Evolutionary conservation across 1,140 invertebrate genomes (phyloP).

Genomic region (Cyrtorhinus lividipennis): DNA sequence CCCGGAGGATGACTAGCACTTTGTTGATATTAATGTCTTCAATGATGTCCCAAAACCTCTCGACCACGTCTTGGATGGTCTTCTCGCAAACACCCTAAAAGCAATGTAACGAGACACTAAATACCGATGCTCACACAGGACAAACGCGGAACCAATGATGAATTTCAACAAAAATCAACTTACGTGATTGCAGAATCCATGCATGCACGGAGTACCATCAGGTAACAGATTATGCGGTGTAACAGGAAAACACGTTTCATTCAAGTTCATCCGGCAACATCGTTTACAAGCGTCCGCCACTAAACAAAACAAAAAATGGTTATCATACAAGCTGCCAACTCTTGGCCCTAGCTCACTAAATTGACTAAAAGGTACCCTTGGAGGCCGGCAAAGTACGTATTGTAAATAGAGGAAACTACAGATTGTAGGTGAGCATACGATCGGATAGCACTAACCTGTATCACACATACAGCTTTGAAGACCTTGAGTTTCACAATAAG

Average conservation of each 20-base stretch:
- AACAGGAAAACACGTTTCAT: conserved; percentile 80
- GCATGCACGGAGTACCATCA: conserved; percentile 88
- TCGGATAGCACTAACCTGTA: conserved; percentile 40
- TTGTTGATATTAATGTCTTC: conserved; percentile 92
- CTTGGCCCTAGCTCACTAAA: no score
- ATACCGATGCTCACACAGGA: no score
- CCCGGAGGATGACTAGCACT: conserved; percentile 67
- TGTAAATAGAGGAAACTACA: not conserved
- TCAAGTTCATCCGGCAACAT: conserved; percentile 78
- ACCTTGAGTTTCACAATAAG: conserved; percentile 84
- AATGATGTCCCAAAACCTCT: conserved; percentile 91
- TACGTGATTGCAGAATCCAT: conserved; percentile 89
- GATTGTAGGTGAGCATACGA: no score
- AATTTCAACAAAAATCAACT: conserved; percentile 21
- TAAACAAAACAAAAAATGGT: conserved; percentile 33
- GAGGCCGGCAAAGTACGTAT: not conserved
- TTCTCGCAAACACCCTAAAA: conserved; percentile 79
- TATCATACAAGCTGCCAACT: no score
- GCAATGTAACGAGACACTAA: not conserved
- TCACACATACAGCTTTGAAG: conserved; percentile 91
- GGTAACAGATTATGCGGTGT: conserved; percentile 67
- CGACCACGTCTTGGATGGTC: conserved; percentile 86
- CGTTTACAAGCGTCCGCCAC: conserved; percentile 72
- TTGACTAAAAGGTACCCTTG: no score
- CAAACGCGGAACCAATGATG: not conserved